A percentile compares a stretch with the other conserved stretches of the same genome.
Evolutionary conservation across 2,113 vertebrate genomes (phyloP).

Genomic region (Pseudorectes ferrugineus): DNA sequence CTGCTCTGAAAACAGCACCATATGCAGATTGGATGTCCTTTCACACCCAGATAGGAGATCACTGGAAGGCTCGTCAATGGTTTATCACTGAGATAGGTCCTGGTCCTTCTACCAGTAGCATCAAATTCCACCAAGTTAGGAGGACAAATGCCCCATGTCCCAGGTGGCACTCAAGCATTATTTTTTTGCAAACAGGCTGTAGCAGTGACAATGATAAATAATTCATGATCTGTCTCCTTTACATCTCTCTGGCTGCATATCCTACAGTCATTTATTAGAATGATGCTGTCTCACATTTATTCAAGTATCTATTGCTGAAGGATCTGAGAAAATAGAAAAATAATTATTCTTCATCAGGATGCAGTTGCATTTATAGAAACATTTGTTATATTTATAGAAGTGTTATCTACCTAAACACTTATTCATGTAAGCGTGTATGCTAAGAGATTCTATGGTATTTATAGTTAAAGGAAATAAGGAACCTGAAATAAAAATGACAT

Average conservation of each 20-base stretch:
- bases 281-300: neutral
- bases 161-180: neutral
- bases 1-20: neutral
- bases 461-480: neutral
- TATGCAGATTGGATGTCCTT: neutral
- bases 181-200: neutral
- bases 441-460: slow-evolving; percentile 9
- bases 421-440: neutral
- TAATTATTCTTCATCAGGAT: slow-evolving; percentile 43
- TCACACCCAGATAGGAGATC: neutral
- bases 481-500: neutral
- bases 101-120: neutral
- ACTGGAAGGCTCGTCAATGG: neutral
- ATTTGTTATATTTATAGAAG: slow-evolving; percentile 35
- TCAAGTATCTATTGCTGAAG: slow-evolving; percentile 13
- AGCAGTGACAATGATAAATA: neutral
- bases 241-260: neutral
- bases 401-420: neutral
- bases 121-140: neutral
- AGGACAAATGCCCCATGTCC: neutral
- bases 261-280: neutral
- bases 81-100: neutral
- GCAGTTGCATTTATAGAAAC: slow-evolving; percentile 17
- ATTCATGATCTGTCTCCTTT: neutral
- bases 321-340: slow-evolving; percentile 38